phyloP scores from a whole-genome alignment of 2,888 invertebrate genomes.

The Tineola bisselliella region DNA sequence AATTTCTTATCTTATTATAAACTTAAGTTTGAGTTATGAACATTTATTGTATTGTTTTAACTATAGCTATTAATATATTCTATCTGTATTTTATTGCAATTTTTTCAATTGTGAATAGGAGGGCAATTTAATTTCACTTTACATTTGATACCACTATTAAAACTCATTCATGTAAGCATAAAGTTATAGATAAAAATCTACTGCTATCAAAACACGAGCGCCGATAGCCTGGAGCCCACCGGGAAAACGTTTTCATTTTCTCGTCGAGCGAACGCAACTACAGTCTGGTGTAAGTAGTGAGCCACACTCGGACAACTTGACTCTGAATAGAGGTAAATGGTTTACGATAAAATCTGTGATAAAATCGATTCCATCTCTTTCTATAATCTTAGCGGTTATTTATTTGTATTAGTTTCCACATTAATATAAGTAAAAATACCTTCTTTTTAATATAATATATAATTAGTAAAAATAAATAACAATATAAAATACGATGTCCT shows the following conservation, averaged over 20 bases:
- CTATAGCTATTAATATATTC: too few relatives aligned
- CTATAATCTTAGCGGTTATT: neutral
- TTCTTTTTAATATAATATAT: too few relatives aligned
- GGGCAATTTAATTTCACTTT: neutral
- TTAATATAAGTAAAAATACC: too few relatives aligned
- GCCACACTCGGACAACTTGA: conserved; percentile 8
- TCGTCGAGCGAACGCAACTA: conserved; percentile 8
- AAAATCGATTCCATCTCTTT: neutral
- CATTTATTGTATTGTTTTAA: conserved; percentile 27
- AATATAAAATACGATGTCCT: too few relatives aligned
- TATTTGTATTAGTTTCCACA: neutral
- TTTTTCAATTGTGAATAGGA: neutral
- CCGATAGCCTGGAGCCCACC: neutral
- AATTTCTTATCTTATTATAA: conserved; percentile 52
- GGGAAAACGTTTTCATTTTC: conserved; percentile 11
- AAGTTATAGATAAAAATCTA: neutral
- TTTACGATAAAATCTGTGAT: neutral
- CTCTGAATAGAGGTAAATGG: neutral
- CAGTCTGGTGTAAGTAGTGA: neutral
- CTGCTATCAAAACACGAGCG: neutral
- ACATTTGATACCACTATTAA: neutral
- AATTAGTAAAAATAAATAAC: too few relatives aligned
- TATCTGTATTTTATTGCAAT: too few relatives aligned
- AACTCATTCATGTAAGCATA: neutral
- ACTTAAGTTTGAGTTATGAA: conserved; percentile 48